Evolutionary conservation across 2,113 vertebrate genomes (phyloP).

Genomic region (Motacilla alba): DNA sequence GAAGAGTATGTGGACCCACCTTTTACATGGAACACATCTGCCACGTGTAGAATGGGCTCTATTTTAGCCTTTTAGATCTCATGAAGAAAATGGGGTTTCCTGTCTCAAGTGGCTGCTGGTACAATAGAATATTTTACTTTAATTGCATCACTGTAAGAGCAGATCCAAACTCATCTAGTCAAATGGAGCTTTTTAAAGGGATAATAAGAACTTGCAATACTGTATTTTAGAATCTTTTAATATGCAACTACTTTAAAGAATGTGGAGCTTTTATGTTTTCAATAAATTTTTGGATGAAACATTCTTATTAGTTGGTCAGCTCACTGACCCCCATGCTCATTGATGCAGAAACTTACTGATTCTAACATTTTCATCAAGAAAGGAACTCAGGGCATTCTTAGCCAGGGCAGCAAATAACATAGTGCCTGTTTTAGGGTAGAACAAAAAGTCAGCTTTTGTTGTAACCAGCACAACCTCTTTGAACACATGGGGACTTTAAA

Average conservation of each 20-base stretch:
- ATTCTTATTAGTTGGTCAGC: background rate
- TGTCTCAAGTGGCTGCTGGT: background rate
- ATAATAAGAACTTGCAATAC: background rate
- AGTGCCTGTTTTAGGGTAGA: background rate
- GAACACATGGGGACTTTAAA: background rate
- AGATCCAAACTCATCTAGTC: background rate
- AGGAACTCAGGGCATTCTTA: background rate
- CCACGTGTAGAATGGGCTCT: background rate
- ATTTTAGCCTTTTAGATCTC: background rate
- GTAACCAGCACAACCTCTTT: background rate
- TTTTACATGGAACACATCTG: background rate
- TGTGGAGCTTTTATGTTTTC: background rate
- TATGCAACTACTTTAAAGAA: background rate
- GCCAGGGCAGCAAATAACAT: background rate
- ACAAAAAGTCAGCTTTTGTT: background rate
- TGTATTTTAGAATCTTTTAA: background rate
- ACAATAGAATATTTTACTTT: background rate
- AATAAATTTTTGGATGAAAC: background rate
- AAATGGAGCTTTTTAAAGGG: background rate
- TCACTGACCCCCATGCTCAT: background rate
- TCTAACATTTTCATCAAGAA: background rate
- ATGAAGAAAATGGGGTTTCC: background rate
- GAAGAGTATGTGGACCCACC: background rate
- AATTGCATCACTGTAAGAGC: background rate
- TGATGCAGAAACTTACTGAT: background rate